Evolutionary conservation across 2,113 vertebrate species (phyloP).

Genomic region (Opisthocomus hoazin): DNA sequence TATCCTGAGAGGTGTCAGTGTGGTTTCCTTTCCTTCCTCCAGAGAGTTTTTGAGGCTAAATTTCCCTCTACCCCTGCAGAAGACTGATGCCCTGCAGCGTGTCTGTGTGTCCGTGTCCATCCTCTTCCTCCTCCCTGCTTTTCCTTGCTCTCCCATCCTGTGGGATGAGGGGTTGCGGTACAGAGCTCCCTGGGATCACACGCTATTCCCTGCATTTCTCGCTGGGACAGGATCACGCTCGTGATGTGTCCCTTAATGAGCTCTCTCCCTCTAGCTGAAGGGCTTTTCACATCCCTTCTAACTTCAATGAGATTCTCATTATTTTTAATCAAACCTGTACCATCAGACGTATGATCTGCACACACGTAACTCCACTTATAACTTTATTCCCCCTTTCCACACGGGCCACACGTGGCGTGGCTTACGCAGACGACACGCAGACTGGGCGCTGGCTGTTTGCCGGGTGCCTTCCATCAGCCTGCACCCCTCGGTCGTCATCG

Average conservation of each 20-base stretch:
- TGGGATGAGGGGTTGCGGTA: not conserved
- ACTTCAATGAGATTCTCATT: not conserved
- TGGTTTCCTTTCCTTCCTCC: not conserved
- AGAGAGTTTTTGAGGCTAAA: not conserved
- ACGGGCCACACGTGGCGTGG: accelerated
- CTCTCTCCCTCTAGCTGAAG: not conserved
- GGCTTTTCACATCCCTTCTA: not conserved
- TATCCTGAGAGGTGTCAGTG: not conserved
- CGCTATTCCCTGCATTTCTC: not conserved
- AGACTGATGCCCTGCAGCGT: not conserved
- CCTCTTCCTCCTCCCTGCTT: not conserved
- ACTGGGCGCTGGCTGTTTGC: not conserved
- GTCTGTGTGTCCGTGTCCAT: not conserved
- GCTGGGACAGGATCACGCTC: not conserved
- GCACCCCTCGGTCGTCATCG: not conserved
- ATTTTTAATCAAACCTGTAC: accelerated
- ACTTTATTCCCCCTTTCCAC: not conserved
- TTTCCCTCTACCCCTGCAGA: not conserved
- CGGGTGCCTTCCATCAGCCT: not conserved
- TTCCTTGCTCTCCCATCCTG: not conserved
- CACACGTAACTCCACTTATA: accelerated
- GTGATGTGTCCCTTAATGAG: too few relatives aligned
- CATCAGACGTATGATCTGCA: accelerated
- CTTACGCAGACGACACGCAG: accelerated
- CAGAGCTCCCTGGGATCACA: not conserved